Evolutionary conservation across 1,140 invertebrate genomes (phyloP).

Genomic region (Brachionus paranguensis): DNA sequence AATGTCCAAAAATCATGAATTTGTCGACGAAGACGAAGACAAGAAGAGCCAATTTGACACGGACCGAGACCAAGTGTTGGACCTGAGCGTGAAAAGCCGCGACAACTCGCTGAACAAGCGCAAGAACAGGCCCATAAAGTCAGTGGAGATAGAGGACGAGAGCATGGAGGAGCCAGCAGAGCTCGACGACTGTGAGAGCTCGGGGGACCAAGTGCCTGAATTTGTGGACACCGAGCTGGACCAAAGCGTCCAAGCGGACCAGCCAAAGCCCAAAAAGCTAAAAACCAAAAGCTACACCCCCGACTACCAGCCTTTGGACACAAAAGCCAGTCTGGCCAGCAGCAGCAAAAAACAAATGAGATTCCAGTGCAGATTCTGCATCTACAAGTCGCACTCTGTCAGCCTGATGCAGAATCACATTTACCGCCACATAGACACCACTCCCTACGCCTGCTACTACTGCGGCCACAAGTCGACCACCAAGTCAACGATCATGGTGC

Average conservation of each 20-base stretch:
- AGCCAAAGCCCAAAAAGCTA: neutral
- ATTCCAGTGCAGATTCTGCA: slow-evolving; percentile 32
- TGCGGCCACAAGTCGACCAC: slow-evolving; percentile 40
- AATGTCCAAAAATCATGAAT: slow-evolving; percentile 21
- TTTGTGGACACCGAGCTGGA: neutral
- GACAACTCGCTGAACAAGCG: neutral
- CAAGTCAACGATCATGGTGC: slow-evolving; percentile 40
- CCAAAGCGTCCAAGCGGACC: neutral
- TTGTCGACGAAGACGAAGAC: neutral
- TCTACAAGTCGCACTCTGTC: slow-evolving; percentile 6
- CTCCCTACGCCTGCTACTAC: slow-evolving; percentile 32
- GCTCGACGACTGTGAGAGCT: neutral
- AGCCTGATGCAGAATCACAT: slow-evolving; percentile 38
- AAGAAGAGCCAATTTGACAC: neutral
- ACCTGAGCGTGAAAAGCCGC: neutral
- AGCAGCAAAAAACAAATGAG: slow-evolving; percentile 25
- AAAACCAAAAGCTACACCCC: neutral
- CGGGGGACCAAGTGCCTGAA: neutral
- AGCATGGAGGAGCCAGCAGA: neutral
- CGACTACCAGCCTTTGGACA: neutral
- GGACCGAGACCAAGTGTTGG: neutral
- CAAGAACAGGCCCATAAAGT: neutral
- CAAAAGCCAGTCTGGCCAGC: neutral
- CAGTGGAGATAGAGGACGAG: neutral
- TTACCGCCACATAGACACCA: slow-evolving; percentile 30